phyloP scores from a whole-genome alignment of 2,113 vertebrate species.

The Hypanus sabinus region DNA sequence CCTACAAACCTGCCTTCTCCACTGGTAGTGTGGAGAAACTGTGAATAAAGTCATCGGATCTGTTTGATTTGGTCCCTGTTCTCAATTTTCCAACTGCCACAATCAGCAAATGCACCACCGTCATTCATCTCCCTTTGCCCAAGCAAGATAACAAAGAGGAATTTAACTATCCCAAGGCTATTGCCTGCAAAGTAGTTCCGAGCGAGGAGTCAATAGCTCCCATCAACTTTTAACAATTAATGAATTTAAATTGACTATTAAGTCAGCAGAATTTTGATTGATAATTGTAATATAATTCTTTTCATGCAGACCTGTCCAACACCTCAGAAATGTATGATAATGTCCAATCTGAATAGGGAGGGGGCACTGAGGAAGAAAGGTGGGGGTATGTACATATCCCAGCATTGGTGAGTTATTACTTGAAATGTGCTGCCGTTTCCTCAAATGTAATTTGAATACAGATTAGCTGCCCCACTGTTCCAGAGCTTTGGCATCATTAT shows the following conservation, averaged over 20 bases:
- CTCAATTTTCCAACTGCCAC: neutral
- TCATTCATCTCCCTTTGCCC: neutral
- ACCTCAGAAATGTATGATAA: conserved; percentile 80
- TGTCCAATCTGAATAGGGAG: conserved; percentile 65
- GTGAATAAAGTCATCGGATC: neutral
- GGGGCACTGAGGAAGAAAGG: neutral
- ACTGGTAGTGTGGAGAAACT: neutral
- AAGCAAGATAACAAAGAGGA: conserved; percentile 26
- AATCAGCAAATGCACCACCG: neutral
- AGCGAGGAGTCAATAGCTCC: conserved; percentile 52
- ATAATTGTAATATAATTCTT: conserved; percentile 79
- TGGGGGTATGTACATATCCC: conserved; percentile 45
- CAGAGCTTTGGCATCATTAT: conserved; percentile 77
- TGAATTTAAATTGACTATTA: conserved; percentile 88
- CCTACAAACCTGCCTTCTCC: neutral
- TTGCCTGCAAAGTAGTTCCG: conserved; percentile 38
- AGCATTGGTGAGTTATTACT: conserved; percentile 73
- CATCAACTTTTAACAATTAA: conserved; percentile 71
- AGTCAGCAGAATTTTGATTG: conserved; percentile 76
- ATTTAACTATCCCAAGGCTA: conserved; percentile 27
- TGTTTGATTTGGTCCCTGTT: neutral
- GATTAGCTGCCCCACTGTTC: conserved; percentile 82
- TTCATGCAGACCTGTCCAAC: conserved; percentile 70
- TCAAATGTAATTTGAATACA: conserved; percentile 86
- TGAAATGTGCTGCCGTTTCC: conserved; percentile 61